Evolutionary conservation across 1,140 invertebrate species (phyloP).

Genomic region (Brachionus rotundiformis): DNA sequence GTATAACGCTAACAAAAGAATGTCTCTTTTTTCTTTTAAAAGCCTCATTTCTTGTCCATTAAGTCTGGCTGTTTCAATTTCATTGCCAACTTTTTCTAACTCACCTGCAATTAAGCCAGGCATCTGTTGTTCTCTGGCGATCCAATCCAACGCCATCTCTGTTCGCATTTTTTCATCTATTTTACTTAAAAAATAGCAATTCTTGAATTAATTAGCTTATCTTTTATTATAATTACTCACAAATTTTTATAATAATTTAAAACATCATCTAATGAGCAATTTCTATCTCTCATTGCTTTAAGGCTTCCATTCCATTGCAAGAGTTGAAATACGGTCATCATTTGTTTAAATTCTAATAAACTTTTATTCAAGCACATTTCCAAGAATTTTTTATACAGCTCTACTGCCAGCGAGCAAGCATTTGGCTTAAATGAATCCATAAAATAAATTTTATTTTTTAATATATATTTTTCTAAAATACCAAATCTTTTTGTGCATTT

Average conservation of each 20-base stretch:
- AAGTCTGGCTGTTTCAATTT: conserved; percentile 82
- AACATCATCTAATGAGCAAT: conserved; percentile 89
- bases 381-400: conserved; percentile 67
- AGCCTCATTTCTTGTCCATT: conserved; percentile 86
- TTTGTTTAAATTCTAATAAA: conserved; percentile 91
- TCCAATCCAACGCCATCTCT: conserved; percentile 93
- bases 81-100: conserved; percentile 78
- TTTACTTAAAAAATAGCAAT: conserved; percentile 70
- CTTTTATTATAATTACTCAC: conserved; percentile 6
- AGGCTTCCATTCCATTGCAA: conserved; percentile 92
- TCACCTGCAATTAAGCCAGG: conserved; percentile 78
- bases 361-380: conserved; percentile 87
- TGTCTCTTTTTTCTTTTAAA: conserved; percentile 92
- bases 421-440: conserved; percentile 56
- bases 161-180: conserved; percentile 91
- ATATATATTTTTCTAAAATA: conserved; percentile 57
- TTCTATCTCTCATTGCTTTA: conserved; percentile 81
- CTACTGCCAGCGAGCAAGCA: background rate
- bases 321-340: conserved; percentile 93
- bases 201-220: background rate
- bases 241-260: conserved; percentile 77
- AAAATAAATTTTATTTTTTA: conserved; percentile 52
- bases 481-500: conserved; percentile 74
- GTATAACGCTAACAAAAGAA: conserved; percentile 76
- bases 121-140: conserved; percentile 80